Evolutionary conservation across 2,797 vertebrate species (phyloP), one percentile per base, ranked within the genome.

Genomic region (Saxicola maurus): DNA sequence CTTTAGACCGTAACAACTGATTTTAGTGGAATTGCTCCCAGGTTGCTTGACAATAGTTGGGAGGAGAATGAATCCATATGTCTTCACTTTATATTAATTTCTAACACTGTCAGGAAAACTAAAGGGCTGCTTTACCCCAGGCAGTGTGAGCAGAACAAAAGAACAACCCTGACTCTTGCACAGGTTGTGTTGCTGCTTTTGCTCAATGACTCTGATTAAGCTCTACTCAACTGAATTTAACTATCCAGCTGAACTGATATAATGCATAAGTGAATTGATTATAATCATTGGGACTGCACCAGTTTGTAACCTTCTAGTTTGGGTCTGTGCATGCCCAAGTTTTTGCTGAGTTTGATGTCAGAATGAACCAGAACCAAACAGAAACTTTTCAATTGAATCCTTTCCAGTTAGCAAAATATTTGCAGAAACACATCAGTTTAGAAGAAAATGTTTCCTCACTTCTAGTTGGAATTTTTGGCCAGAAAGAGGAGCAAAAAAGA

Each of bases 31-130:
- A 85, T 90, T 90, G 76, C 31, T 95, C 89, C 69, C 92, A 90
- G 66, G 85, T 90, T 90, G 71, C 72, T 72, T 91, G 73, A 88
- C 68, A 68, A 85, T 90, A 64, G 64, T 7, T 83, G 52, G 27
- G 76, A 83, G 30, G 30, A 72, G 82, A 93, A 91, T 83, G 84
- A 89, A 91, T 86, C 79, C 84, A 90, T 86, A 89, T 91, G 89
- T 86, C 90, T 83, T 73, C 83, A 82, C 67, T 88, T 88, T 59
- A 57, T 83, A 90, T 81, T 90, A 69, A 86, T 94, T 91, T 82
- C 79, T 87, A 69, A 30, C 30, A 28, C 42, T 75, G 27, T 64
- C 40, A 67, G 73, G 45, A 38, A 42, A 6, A 53, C 20, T 51
- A 33, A 66, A 80, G 64, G 52, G n/a, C 74, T 83, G 48, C 55